Evolutionary conservation across 2,113 vertebrate genomes (phyloP), one percentile per base, ranked within the genome.

Genomic region (Campylomormyrus tamandua): DNA sequence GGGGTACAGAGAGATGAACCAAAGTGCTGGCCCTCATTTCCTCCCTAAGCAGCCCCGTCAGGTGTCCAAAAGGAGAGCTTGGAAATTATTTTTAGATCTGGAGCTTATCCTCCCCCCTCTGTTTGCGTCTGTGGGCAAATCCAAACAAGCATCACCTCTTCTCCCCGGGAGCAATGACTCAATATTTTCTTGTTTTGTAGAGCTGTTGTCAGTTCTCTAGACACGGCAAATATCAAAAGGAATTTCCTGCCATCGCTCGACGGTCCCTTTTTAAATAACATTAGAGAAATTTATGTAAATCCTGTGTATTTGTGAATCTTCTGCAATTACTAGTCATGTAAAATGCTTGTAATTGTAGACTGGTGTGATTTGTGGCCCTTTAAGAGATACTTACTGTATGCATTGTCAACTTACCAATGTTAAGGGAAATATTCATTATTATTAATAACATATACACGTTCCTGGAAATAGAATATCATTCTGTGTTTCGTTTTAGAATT

Each of bases 1-100:
- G 48, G 48, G 85, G 48, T 48, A 13, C 13, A 39, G 58, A 27
- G 45, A 70, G 42, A 49, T 27, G 87, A 66, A 52, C 87, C 52
- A 39, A 56, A 35, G 87, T 31, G 50, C 35, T 45, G 52, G 7
- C 87, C 62, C 8, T 24, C 31, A 42, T 50, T 45, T 62, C 27
- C 24, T 48, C 52, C 17, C 17, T 88, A 66, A 48, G 58, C 87
- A 70, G 24, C 4, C 39, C 58, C n/a, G 45, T 49, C 9, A 70
- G 56, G 42, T 46, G 45, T 27, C 58, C 58, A 88, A 46, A 56
- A 19, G 58, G 24, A 74, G 62, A 56, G 48, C 42, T 21, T 88
- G 19, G 87, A 48, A 35, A 39, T 70, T 88, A 74, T 74, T 74
- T 88, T 88, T 74, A 88, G 87, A 45, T 88, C 50, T 88, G 52